Evolutionary conservation across 2,797 vertebrate genomes (phyloP), one percentile per base, ranked within the genome.

Genomic region (Buphagus erythrorhynchus): DNA sequence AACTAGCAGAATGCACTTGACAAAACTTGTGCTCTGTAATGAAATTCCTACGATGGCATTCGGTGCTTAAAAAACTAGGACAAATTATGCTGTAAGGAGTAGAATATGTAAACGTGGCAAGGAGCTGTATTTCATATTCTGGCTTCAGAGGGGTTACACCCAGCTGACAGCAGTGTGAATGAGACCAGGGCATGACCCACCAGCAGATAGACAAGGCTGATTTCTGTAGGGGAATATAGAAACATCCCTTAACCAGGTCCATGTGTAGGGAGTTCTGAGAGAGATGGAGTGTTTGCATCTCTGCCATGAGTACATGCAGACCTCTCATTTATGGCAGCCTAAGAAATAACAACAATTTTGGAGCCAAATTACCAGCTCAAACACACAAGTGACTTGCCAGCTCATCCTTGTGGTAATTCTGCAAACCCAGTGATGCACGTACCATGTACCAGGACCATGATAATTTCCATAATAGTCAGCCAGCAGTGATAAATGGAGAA

Each of bases 21-120:
- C 85, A 91, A 78, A 95, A 93, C 93, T 96, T 79, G 52, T 0
- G 38, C 78, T 95, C 68, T 42, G 4, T 81, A 96, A 91, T 82
- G 95, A 94, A 94, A 96, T 95, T 95, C 91, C 76, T 93, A 63
- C 0, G 0, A 94, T 86, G 71, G 61, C 82, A 91, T 76, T 83
- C 31, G 9, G 79, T 49, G 48, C 90, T 88, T 95, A 78, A 89
- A 93, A 93, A 96, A 72, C 94, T 95, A 90, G 96, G 95, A 96
- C 94, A 95, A 95, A 96, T 89, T 29, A 90, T 76, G 85, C 95
- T 95, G 87, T 95, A 91, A 95, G 93, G 90, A 95, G 89, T 13
- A 31, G 93, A 94, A 95, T 91, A 96, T 86, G 76, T 94, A 94
- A 95, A 96, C 51, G 42, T 79, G 55, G 93, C 79, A 88, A 86